Evolutionary conservation across 2,113 vertebrate genomes (phyloP).

Genomic region (Peucedramus taeniatus): DNA sequence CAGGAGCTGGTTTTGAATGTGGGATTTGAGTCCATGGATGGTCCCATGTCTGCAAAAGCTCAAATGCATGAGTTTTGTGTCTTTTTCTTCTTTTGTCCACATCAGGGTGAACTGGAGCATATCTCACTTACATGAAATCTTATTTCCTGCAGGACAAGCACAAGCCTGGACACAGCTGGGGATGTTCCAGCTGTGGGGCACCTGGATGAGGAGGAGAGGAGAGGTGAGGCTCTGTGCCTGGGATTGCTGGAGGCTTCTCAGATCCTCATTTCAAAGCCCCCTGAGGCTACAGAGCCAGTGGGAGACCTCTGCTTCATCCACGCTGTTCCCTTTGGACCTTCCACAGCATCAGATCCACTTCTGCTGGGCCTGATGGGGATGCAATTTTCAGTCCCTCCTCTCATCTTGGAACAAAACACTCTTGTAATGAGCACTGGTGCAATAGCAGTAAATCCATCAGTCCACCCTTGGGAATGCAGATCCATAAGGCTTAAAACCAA

Average conservation of each 20-base stretch:
- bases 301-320: background rate
- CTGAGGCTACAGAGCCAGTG: background rate
- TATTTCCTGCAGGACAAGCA: background rate
- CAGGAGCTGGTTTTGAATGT: fast-evolving
- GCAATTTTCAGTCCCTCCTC: background rate
- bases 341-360: background rate
- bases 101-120: background rate
- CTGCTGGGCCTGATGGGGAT: background rate
- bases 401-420: background rate
- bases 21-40: background rate
- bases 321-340: background rate
- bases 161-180: background rate
- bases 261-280: background rate
- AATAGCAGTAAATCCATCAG: background rate
- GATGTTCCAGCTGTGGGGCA: background rate
- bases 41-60: background rate
- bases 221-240: background rate
- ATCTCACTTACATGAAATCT: background rate
- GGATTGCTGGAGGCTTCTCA: background rate
- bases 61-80: background rate
- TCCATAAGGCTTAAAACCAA: background rate
- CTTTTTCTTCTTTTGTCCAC: background rate
- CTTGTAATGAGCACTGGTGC: background rate
- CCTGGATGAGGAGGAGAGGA: too few species aligned
- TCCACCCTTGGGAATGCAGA: background rate